phyloP scores from a whole-genome alignment of 2,888 invertebrate species.

The Watsonalla binaria region DNA sequence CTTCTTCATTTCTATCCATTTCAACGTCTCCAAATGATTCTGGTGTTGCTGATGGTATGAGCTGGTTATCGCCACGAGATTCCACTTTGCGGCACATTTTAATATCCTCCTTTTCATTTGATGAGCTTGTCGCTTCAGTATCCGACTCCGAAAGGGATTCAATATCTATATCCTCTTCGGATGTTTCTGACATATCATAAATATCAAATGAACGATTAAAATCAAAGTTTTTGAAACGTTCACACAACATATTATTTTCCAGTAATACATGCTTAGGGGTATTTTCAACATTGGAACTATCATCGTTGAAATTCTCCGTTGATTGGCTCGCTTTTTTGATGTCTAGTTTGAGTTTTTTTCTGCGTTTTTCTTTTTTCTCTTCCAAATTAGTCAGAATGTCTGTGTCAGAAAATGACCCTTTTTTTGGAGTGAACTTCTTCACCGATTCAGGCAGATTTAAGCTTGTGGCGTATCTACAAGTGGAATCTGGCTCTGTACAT shows the following conservation, averaged over 20 bases:
- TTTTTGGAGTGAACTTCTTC: slow-evolving; percentile 44
- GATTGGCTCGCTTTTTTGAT: slow-evolving; percentile 57
- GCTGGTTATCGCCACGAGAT: slow-evolving; percentile 20
- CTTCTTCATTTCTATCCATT: slow-evolving; percentile 56
- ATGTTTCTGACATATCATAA: slow-evolving; percentile 47
- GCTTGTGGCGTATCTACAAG: slow-evolving; percentile 43
- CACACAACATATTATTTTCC: slow-evolving; percentile 52
- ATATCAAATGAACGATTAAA: slow-evolving; percentile 59
- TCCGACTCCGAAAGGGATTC: slow-evolving; percentile 60
- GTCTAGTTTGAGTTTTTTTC: slow-evolving; percentile 56
- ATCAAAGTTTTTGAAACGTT: slow-evolving; percentile 49
- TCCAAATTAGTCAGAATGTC: slow-evolving; percentile 39
- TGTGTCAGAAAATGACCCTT: slow-evolving; percentile 60
- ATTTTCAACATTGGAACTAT: slow-evolving; percentile 47
- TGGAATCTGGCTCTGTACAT: slow-evolving; percentile 54
- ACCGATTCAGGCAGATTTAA: slow-evolving; percentile 43
- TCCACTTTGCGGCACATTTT: slow-evolving; percentile 64
- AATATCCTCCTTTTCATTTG: slow-evolving; percentile 35
- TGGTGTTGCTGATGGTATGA: slow-evolving; percentile 41
- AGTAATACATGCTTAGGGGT: slow-evolving; percentile 62
- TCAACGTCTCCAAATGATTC: slow-evolving; percentile 67
- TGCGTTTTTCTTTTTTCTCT: slow-evolving; percentile 32
- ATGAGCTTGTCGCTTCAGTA: slow-evolving; percentile 28
- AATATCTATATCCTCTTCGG: slow-evolving; percentile 49
- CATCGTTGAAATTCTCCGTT: slow-evolving; percentile 24